A percentile compares a stretch with the other conserved stretches of the same genome.
These are phyloP conservation scores for Brachypteracias leptosomus DNA, from an alignment of 2,113 vertebrate genomes.

Conservation along the genomic window DNA sequence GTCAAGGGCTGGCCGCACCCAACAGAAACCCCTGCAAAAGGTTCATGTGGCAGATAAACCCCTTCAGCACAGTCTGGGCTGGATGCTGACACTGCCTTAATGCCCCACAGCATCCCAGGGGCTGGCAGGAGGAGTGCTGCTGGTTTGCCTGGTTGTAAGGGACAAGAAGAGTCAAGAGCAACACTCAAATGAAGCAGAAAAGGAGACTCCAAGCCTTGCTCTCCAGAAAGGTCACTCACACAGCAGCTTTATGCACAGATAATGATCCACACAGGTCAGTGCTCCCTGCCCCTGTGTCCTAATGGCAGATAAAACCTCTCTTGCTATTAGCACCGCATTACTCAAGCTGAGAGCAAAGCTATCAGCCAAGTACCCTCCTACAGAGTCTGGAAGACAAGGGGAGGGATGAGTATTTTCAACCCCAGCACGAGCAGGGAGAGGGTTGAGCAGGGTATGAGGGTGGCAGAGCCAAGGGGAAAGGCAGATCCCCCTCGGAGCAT, in stretches of 20 bases:
- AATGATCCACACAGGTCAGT: background rate
- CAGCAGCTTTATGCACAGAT: background rate
- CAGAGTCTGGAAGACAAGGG: background rate
- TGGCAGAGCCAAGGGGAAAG: background rate
- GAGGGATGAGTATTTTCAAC: background rate
- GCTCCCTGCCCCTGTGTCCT: background rate
- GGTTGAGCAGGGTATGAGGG: background rate
- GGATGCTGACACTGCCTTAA: background rate
- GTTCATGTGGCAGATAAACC: background rate
- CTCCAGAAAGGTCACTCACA: background rate
- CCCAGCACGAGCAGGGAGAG: accelerated
- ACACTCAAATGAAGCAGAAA: background rate
- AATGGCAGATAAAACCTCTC: background rate
- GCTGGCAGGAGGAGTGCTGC: accelerated
- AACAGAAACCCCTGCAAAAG: background rate
- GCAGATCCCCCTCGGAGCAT: background rate
- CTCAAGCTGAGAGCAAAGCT: background rate
- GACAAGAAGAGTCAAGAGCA: background rate
- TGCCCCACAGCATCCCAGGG: background rate
- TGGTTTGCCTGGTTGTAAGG: background rate
- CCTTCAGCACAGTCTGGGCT: accelerated
- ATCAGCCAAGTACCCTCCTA: background rate
- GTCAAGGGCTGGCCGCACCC: background rate
- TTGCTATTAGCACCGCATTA: background rate
- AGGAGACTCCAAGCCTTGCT: accelerated